Evolutionary conservation across 2,797 vertebrate species (phyloP), one percentile per base, ranked within the genome.

Genomic region (Crenuchus spilurus): DNA sequence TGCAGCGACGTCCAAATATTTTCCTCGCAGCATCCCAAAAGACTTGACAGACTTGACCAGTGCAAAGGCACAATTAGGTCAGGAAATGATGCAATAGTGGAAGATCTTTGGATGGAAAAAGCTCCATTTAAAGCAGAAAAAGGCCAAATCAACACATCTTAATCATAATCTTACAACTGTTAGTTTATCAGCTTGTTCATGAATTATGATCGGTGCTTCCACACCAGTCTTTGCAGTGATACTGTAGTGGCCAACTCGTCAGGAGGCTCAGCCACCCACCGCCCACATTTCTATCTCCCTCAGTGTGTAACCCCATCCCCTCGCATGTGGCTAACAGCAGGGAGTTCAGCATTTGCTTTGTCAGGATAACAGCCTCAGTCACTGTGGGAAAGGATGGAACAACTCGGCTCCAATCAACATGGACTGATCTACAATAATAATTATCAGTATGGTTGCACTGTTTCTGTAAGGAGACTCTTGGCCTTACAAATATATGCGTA

Each of bases 341-440:
- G 58, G 39, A 37, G 5, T 3, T 24, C 37, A 16, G 37, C 1
- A 24, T 62, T 71, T n/a, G 33, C 48, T 39, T 42, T 24, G 4
- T 46, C 48, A 30, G 26, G 63, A 41, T 55, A 68, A 54, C 60
- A 13, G 16, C 39, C 39, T 22, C 67, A 0, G 35, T 42, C 41
- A 14, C 48, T 70, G 64, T 76, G 80, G 65, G 80, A 79, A 76
- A 70, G 49, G 6, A 44, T 48, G 44, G 62, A 52, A 62, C 69
- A 10, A 6, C 54, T 61, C 37, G 18, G 18, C 49, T 55, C 66
- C 55, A 26, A 46, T 60, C 75, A 74, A 74, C 74, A 74, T 28
- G 8, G 37, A 4, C 41, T 49, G 52, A 74, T 65, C 65, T 77
- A 57, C 74, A 77, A 74, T 66, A 80, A 77, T 67, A 77, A 68